Percentiles rank a stretch among this genome's conserved stretches.
Conservation (phyloP, 2,113 vertebrate species). For the Ceyx melanurus region DNA sequence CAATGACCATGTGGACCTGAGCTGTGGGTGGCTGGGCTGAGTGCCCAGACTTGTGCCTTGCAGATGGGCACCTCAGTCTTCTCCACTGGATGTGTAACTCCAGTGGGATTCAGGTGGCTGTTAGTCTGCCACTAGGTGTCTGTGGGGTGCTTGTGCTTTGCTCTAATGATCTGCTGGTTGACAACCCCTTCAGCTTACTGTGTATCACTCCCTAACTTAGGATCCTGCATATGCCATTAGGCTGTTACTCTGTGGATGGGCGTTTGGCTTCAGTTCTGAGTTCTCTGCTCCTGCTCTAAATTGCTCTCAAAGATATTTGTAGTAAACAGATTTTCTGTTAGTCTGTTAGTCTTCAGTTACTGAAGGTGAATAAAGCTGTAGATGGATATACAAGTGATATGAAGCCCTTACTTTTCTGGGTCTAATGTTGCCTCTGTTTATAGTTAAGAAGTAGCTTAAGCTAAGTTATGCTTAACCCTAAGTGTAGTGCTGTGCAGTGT, state of each 20-base stretch:
- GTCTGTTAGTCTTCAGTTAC: neutral
- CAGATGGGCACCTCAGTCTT: neutral
- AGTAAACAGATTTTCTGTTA: neutral
- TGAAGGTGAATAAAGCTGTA: neutral
- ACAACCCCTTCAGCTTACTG: neutral
- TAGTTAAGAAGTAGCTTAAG: neutral
- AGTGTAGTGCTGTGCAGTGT: neutral
- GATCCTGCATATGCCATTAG: neutral
- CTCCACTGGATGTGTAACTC: neutral
- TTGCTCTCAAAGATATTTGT: neutral
- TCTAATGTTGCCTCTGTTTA: neutral
- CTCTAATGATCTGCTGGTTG: neutral
- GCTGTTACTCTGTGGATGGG: neutral
- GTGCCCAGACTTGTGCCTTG: neutral
- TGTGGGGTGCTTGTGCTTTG: neutral
- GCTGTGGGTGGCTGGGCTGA: neutral
- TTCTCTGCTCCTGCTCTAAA: neutral
- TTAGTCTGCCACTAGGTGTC: neutral
- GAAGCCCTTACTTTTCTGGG: neutral
- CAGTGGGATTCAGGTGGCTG: neutral
- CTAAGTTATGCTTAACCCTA: neutral
- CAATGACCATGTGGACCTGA: neutral
- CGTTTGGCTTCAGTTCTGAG: neutral
- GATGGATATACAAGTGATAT: neutral
- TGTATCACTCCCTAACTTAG: neutral